Base-by-base conservation (phyloP, 2,113 vertebrate genomes). In the Epinephelus moara region DNA sequence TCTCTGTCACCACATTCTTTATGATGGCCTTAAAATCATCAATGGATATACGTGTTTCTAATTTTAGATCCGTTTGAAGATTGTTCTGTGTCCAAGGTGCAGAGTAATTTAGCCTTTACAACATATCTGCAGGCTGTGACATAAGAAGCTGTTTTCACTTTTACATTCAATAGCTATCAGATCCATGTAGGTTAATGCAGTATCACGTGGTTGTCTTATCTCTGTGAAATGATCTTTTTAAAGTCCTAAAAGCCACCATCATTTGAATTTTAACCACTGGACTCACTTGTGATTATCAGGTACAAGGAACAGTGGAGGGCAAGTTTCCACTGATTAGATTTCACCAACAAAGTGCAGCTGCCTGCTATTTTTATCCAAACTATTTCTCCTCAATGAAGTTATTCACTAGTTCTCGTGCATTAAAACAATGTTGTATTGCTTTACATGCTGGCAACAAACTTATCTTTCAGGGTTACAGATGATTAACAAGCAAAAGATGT, bases 361-460 rank as follows among this genome's bases (percentile, higher is more conserved):
- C 47, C 11, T 70, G 77, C 88, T 95, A 85, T 91, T 94, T 94
- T 88, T 91, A 93, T 80, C 82, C 30, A 18, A 80, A 59, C 67
- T 50, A 53, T 64, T 81, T 72, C 60, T 84, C 59, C 63, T 12
- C 57, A 33, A 1, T 87, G 23, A 67, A 37, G 45, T 80, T 11
- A 8, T 56, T 15, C 10, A 15, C 19, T 4, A 18, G 15, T 52
- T 18, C 12, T n/a, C 25, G 13, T 33, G 15, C 42, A 42, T 67
- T 23, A 47, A 23, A 62, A 70, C 9, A 30, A 4, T 0, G 0
- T 12, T 33, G 2, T 4, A 5, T 50, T n/a, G 12, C 15, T 73
- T 14, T 73, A 5, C 37, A 68, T 33, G 50, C n/a, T 4, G 8
- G 50, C 47, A 56, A 6, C 0, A 15, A 9, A 37, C n/a, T 11